These are phyloP conservation scores for Drosophila albomicans DNA, from an alignment of 1,140 invertebrate species.

Conservation along the genomic window DNA sequence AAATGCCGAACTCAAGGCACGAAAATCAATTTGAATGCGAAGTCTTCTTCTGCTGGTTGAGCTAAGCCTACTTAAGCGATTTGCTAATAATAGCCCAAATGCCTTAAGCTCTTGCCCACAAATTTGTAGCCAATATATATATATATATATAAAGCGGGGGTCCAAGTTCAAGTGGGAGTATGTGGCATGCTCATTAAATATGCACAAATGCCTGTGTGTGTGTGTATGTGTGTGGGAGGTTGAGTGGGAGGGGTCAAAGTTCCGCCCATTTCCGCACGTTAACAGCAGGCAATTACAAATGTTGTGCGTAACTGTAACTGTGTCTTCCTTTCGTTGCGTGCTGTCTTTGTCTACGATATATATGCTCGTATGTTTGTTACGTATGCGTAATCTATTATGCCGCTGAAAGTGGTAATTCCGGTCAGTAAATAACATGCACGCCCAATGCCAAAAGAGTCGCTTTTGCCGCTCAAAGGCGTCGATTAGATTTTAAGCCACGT, in stretches of 20 bases:
- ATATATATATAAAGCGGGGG: constrained; percentile 29
- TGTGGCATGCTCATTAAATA: constrained; percentile 56
- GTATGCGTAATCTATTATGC: constrained; percentile 76
- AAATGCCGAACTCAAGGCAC: constrained; percentile 39
- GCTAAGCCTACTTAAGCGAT: constrained; percentile 48
- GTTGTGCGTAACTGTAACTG: constrained; percentile 52
- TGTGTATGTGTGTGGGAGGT: constrained; percentile 27
- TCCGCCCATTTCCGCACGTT: constrained; percentile 49
- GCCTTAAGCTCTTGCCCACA: constrained; percentile 42
- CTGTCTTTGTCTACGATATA: constrained; percentile 24
- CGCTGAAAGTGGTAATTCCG: constrained; percentile 82
- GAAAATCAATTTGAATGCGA: constrained; percentile 50
- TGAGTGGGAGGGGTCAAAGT: background rate
- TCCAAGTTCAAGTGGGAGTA: background rate
- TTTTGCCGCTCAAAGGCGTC: constrained; percentile 47
- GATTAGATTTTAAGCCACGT: constrained; percentile 76
- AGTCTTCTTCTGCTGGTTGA: constrained; percentile 28
- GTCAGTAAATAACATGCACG: constrained; percentile 80
- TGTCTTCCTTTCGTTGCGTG: constrained; percentile 19
- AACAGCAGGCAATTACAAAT: constrained; percentile 63
- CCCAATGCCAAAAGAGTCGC: constrained; percentile 60
- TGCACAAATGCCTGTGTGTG: constrained; percentile 35
- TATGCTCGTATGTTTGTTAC: background rate
- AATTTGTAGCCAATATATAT: constrained; percentile 53
- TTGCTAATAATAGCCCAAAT: constrained; percentile 60